Evolutionary conservation across 1,140 invertebrate species (phyloP).

Genomic region (Leucophenga varia): DNA sequence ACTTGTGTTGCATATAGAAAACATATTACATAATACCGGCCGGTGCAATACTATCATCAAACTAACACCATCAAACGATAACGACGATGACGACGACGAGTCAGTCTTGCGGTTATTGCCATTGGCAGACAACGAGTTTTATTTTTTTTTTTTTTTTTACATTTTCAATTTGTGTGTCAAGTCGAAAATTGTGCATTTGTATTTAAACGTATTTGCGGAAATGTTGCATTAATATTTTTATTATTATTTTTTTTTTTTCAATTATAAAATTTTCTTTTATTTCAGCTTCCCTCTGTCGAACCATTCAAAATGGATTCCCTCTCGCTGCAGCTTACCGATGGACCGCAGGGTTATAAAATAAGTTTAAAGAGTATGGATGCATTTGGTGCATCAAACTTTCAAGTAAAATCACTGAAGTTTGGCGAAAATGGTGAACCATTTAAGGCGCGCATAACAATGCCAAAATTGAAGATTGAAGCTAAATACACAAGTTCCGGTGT

Average conservation of each 20-base stretch:
- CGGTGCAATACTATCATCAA: too few relatives aligned
- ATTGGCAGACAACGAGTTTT: too few relatives aligned
- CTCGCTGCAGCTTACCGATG: constrained; percentile 68
- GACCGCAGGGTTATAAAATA: constrained; percentile 70
- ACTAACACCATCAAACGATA: too few relatives aligned
- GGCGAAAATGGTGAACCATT: constrained; percentile 64
- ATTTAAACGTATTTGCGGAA: background rate
- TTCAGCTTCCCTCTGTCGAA: constrained; percentile 66
- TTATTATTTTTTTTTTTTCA: too few relatives aligned
- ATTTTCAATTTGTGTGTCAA: background rate
- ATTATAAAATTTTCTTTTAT: too few relatives aligned
- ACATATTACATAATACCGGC: too few relatives aligned
- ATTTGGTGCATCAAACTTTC: constrained; percentile 70
- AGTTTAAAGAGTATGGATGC: constrained; percentile 68
- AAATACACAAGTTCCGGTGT: constrained; percentile 72
- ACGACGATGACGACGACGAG: too few relatives aligned
- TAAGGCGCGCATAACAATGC: constrained; percentile 66
- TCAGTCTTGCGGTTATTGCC: too few relatives aligned
- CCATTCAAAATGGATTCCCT: constrained; percentile 72
- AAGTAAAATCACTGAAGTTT: constrained; percentile 65
- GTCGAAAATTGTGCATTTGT: background rate
- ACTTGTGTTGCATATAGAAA: too few relatives aligned
- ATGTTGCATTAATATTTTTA: too few relatives aligned
- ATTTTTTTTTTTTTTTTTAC: too few relatives aligned
- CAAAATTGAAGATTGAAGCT: constrained; percentile 67